A percentile compares a stretch with the other conserved stretches of the same genome.
phyloP scores from a whole-genome alignment of 2,113 vertebrate genomes.

The Beaufortia kweichowensis region DNA sequence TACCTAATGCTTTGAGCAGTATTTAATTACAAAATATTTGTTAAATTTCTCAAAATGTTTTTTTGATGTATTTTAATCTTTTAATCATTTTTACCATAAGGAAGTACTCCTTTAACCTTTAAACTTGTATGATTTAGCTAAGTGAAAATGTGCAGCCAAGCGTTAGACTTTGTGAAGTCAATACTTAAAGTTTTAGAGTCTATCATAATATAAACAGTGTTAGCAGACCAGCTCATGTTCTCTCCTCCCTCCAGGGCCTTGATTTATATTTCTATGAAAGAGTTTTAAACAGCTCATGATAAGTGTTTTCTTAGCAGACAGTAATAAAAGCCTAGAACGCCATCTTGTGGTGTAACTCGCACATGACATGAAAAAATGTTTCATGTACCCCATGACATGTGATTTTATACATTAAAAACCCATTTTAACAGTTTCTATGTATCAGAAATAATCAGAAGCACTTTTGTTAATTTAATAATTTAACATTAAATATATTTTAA shows the following conservation, averaged over 20 bases:
- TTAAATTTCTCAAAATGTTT: too few species aligned
- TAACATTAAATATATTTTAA: too few species aligned
- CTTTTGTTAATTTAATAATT: too few species aligned
- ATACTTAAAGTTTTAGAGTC: neutral
- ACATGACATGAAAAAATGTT: conserved; percentile 7
- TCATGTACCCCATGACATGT: neutral
- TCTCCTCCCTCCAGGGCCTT: neutral
- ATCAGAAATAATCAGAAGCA: too few species aligned
- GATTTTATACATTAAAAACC: too few species aligned
- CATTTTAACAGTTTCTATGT: too few species aligned
- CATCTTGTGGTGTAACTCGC: conserved; percentile 58
- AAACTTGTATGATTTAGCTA: neutral
- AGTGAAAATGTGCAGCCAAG: neutral
- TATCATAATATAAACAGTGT: conserved; percentile 1
- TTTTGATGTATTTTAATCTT: too few species aligned
- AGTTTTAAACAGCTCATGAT: neutral
- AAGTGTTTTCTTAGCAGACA: neutral
- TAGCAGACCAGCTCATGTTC: conserved; percentile 5
- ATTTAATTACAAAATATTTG: too few species aligned
- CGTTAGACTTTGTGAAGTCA: neutral
- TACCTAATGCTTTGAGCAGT: too few species aligned
- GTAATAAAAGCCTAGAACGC: conserved; percentile 35
- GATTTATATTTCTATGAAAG: conserved; percentile 5
- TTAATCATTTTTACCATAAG: too few species aligned
- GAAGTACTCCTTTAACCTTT: too few species aligned